Conservation (phyloP, 1,140 invertebrate genomes). For the Trichonephila clavata region DNA sequence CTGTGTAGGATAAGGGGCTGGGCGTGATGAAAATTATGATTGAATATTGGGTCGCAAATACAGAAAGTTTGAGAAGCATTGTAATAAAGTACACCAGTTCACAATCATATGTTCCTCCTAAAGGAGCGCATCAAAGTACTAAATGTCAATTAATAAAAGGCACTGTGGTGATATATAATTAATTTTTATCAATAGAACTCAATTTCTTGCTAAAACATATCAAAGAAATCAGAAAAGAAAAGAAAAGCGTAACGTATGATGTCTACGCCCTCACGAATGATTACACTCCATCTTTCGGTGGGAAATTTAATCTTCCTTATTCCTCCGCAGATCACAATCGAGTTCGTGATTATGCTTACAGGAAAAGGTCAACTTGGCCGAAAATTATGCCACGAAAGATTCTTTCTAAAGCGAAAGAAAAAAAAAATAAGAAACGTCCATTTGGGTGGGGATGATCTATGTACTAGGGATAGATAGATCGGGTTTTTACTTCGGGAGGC, state of each 20-base stretch:
- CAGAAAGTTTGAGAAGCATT: too few relatives aligned
- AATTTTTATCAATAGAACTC: too few relatives aligned
- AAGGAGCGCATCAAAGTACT: too few relatives aligned
- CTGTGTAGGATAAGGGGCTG: too few relatives aligned
- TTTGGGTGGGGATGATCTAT: conserved; percentile 36
- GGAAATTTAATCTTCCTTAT: conserved; percentile 27
- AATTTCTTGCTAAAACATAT: too few relatives aligned
- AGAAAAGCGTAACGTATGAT: not conserved
- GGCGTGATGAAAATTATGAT: too few relatives aligned
- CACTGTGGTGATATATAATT: too few relatives aligned
- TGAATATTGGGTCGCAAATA: too few relatives aligned
- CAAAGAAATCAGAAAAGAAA: too few relatives aligned
- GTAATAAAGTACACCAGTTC: too few relatives aligned
- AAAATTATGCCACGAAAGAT: conserved; percentile 6
- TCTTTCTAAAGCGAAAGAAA: not conserved
- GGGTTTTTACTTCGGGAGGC: not conserved
- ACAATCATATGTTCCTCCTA: too few relatives aligned
- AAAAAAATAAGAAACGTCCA: not conserved
- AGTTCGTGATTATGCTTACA: not conserved
- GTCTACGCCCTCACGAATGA: not conserved
- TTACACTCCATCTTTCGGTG: not conserved
- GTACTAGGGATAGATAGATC: not conserved
- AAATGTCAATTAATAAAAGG: too few relatives aligned
- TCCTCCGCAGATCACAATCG: not conserved
- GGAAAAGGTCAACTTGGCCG: not conserved